phyloP scores from a whole-genome alignment of 92 coral and sea anemone species.

The Epizoanthus rinbou region DNA sequence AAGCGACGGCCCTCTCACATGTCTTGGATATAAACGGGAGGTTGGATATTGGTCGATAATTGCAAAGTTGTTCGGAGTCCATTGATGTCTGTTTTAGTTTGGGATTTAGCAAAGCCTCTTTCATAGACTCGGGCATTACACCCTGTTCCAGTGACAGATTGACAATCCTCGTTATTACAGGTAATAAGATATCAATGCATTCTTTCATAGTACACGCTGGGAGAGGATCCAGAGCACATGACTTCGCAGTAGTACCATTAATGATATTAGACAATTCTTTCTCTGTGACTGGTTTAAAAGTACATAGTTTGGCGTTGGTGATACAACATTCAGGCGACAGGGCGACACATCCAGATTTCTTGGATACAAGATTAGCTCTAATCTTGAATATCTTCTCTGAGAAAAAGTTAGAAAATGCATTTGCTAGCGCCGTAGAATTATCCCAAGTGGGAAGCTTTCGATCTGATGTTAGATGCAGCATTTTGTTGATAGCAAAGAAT shows the following conservation, averaged over 20 bases:
- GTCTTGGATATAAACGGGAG: too few relatives aligned
- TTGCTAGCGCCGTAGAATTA: conserved; percentile 11
- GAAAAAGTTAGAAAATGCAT: conserved; percentile 32
- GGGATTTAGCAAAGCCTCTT: too few relatives aligned
- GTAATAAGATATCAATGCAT: conserved; percentile 49
- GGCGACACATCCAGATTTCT: conserved; percentile 20
- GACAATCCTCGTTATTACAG: conserved; percentile 48
- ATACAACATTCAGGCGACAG: conserved; percentile 4
- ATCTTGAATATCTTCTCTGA: conserved; percentile 8
- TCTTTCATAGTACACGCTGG: conserved; percentile 45
- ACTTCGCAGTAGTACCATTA: conserved; percentile 28
- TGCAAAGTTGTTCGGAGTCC: too few relatives aligned
- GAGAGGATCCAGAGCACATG: conserved; percentile 53
- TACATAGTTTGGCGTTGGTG: conserved; percentile 4
- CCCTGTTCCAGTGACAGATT: conserved; percentile 52
- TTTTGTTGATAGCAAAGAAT: conserved; percentile 22
- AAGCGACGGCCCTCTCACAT: too few relatives aligned
- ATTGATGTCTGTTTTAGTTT: too few relatives aligned
- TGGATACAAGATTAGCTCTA: background rate
- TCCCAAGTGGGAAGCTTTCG: background rate
- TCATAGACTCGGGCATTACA: too few relatives aligned
- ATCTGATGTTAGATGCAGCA: conserved; percentile 20
- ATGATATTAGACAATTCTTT: conserved; percentile 12
- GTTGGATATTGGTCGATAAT: too few relatives aligned
- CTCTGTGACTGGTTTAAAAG: conserved; percentile 29